Conservation (phyloP, 2,797 vertebrate species). For the Notolabrus celidotus region DNA sequence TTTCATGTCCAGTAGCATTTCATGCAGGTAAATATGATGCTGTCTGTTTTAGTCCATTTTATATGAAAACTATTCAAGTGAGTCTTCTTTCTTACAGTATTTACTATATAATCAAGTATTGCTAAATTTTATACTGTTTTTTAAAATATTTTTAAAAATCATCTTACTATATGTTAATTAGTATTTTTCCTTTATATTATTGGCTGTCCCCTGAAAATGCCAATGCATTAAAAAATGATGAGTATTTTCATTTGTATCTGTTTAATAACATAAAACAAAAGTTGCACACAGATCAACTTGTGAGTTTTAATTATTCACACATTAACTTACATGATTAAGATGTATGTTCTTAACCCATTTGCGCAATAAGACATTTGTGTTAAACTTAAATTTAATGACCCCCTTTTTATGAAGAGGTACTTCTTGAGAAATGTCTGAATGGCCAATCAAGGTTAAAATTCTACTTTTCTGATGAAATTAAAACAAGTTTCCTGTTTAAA, state of each 20-base stretch:
- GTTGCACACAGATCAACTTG: too few species aligned
- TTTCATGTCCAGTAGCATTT: slow-evolving; percentile 9
- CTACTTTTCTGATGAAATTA: neutral
- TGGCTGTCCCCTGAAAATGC: slow-evolving; percentile 57
- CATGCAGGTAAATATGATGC: neutral
- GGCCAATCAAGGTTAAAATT: neutral
- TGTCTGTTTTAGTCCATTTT: neutral
- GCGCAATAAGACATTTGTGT: too few species aligned
- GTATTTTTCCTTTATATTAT: slow-evolving; percentile 31
- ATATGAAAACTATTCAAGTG: slow-evolving; percentile 24
- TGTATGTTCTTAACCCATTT: too few species aligned
- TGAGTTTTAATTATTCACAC: too few species aligned
- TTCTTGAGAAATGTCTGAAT: too few species aligned
- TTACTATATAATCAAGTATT: slow-evolving; percentile 56
- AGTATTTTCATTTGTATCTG: slow-evolving; percentile 12
- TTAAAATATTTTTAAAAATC: slow-evolving; percentile 74
- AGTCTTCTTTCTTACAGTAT: slow-evolving; percentile 42
- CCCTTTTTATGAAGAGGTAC: too few species aligned
- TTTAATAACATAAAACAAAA: neutral
- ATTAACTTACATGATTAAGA: too few species aligned
- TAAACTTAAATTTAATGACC: too few species aligned
- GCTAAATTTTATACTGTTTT: slow-evolving; percentile 64
- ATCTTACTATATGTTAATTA: slow-evolving; percentile 58
- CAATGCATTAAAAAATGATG: slow-evolving; percentile 75
- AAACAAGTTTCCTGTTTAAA: neutral